Evolutionary conservation across 2,888 invertebrate species (phyloP), one percentile per base, ranked within the genome.

Genomic region (Pyrrhosoma nymphula): DNA sequence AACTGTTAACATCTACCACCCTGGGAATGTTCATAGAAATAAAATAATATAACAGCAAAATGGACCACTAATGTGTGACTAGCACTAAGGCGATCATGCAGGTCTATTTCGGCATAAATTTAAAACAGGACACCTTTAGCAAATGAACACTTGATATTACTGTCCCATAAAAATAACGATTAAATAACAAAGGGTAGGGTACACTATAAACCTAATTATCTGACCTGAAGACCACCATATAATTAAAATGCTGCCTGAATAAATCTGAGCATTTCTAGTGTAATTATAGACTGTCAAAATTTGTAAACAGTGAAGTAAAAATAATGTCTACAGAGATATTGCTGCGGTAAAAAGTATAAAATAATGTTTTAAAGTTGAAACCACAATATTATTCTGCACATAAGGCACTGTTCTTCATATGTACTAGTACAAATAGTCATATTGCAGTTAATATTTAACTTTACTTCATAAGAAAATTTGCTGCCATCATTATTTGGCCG

Each of bases 371-470:
- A 69, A 47, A 47, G 47, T 69, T 69, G 69, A 82, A 14, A 82
- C 35, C 30, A 14, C 82, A 82, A 30, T 82, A 82, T 35, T 82
- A 82, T 82, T 82, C 82, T 82, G 82, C 82, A 82, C 82, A 82
- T 82, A 82, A 82, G 82, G 82, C 82, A 82, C 82, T 82, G 30
- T 82, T 82, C 35, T 82, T 82, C 82, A 82, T 82, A 82, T 35
- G 35, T 82, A 82, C 82, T 82, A 82, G 82, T 82, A 82, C 82
- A 82, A 82, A 82, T 82, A 35, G 35, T 82, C 82, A 82, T 82
- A 82, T 35, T 82, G 82, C 82, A 82, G 82, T 82, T 82, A 35
- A 82, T 82, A 82, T 35, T 82, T 82, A 82, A 30, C 35, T 35
- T 82, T 35, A 35, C 35, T 82, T 35, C 82, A 30, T 35, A 82